phyloP scores from a whole-genome alignment of 2,888 invertebrate genomes.

The Limnephilus marmoratus region DNA sequence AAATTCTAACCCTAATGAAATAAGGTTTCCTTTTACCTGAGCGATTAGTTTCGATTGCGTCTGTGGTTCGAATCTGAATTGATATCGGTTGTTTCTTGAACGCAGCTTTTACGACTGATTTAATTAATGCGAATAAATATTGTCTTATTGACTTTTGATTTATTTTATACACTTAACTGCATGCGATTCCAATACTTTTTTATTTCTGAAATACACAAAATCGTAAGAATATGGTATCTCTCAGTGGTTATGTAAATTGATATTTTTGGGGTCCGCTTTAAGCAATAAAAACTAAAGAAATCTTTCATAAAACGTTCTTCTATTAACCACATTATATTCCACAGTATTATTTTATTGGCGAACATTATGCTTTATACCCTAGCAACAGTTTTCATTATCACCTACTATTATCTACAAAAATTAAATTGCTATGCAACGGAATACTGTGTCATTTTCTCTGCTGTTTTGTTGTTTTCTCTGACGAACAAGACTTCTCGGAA shows the following conservation, averaged over 20 bases:
- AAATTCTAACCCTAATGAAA: constrained; percentile 7
- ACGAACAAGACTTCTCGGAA: too few species aligned
- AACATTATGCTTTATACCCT: neutral
- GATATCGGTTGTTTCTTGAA: neutral
- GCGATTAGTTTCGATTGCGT: constrained; percentile 14
- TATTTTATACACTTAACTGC: neutral
- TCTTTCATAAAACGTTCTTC: neutral
- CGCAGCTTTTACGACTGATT: neutral
- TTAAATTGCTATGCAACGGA: too few species aligned
- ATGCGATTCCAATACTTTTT: neutral
- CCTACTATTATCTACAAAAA: too few species aligned
- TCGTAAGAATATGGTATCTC: too few species aligned
- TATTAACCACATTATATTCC: neutral
- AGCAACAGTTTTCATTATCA: neutral
- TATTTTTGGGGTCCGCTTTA: neutral
- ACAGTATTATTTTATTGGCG: neutral
- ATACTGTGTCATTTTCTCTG: too few species aligned
- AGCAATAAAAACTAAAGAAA: neutral
- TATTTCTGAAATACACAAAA: neutral
- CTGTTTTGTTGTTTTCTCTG: too few species aligned
- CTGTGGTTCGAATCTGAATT: neutral
- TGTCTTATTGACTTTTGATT: neutral
- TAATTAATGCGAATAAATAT: neutral
- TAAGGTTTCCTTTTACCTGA: neutral
- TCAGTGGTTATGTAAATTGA: neutral